A percentile compares a stretch with the other conserved stretches of the same genome.
Conservation (phyloP, 2,797 vertebrate genomes). For the Champsocephalus gunnari region DNA sequence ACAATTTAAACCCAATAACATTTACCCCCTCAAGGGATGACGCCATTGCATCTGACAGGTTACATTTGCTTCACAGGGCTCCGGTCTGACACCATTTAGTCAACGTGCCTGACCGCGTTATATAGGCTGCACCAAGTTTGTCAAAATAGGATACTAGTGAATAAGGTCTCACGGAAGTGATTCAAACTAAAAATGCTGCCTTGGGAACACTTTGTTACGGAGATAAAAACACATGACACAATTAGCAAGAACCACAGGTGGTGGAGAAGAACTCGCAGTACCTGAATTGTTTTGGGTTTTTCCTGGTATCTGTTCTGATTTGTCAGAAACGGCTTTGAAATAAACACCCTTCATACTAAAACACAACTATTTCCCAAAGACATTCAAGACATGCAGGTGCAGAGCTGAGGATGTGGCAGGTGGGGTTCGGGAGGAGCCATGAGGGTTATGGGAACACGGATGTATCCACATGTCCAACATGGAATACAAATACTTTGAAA, state of each 20-base stretch:
- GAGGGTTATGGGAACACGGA: slow-evolving; percentile 58
- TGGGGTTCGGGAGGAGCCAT: slow-evolving; percentile 23
- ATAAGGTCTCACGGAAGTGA: background rate
- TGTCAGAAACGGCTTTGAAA: slow-evolving; percentile 8
- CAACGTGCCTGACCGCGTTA: background rate
- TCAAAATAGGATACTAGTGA: background rate
- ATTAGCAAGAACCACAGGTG: background rate
- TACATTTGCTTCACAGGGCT: background rate
- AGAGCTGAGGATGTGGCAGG: slow-evolving; percentile 17
- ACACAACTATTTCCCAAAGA: background rate
- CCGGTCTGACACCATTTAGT: background rate
- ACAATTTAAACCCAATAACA: background rate
- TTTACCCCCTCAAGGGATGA: background rate
- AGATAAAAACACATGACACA: background rate
- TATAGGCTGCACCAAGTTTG: background rate
- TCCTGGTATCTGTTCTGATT: background rate
- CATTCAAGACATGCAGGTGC: background rate
- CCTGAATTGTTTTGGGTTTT: background rate
- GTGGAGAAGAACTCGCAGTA: background rate
- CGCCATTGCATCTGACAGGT: background rate
- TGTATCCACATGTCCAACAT: slow-evolving; percentile 48
- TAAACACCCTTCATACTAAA: background rate
- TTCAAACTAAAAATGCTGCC: background rate
- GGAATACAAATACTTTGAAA: slow-evolving; percentile 80
- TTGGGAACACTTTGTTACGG: background rate